These are phyloP conservation scores for Anhinga anhinga DNA, from an alignment of 2,113 vertebrate species.

Conservation along the genomic window DNA sequence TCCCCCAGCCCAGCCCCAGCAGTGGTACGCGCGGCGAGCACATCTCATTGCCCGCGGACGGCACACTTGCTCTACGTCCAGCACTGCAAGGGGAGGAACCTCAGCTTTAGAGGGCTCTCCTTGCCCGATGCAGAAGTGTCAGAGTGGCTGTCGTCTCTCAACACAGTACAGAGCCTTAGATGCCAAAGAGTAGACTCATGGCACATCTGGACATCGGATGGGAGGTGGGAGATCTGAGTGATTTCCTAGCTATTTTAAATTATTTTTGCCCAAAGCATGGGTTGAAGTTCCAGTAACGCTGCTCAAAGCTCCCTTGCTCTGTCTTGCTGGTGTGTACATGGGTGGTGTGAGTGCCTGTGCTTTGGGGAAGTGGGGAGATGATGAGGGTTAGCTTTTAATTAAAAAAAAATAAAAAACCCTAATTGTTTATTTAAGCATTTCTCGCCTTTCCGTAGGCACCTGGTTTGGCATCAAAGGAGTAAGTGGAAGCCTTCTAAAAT, in stretches of 20 bases:
- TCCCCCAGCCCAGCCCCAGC: neutral
- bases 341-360: neutral
- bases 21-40: accelerated
- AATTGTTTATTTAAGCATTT: neutral
- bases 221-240: neutral
- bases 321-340: neutral
- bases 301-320: neutral
- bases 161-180: neutral
- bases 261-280: neutral
- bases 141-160: neutral
- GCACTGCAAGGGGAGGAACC: neutral
- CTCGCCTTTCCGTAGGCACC: neutral
- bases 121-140: neutral
- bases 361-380: neutral
- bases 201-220: neutral
- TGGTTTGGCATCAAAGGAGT: slow-evolving; percentile 5
- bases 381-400: neutral
- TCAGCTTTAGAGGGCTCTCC: neutral
- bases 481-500: slow-evolving; percentile 8
- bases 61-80: neutral
- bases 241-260: neutral
- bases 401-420: neutral
- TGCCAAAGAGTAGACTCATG: neutral
- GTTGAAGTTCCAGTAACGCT: neutral
- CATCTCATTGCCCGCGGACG: accelerated